Percentiles rank a stretch among this genome's conserved stretches.
phyloP scores from a whole-genome alignment of 1,140 invertebrate species.

The Pachypsylla venusta region DNA sequence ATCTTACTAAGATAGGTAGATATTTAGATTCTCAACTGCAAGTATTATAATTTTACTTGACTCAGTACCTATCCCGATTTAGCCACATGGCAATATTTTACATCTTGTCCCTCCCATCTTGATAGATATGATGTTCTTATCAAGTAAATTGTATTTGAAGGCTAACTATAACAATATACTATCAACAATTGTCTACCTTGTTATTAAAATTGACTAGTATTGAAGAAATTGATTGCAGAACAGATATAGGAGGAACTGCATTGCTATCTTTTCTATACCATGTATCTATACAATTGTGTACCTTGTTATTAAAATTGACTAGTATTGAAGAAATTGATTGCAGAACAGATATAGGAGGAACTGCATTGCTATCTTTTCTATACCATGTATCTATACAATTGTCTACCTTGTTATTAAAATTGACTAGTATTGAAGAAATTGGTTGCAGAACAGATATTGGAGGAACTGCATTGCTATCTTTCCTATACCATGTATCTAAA shows the following conservation, averaged over 20 bases:
- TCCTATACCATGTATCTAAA: slow-evolving; percentile 92
- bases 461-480: slow-evolving; percentile 88
- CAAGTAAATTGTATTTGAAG: no score
- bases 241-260: slow-evolving; percentile 79
- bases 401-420: slow-evolving; percentile 98
- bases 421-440: slow-evolving; percentile 90
- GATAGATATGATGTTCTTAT: no score
- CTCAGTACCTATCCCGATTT: no score
- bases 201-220: slow-evolving; percentile 96
- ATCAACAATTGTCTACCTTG: no score
- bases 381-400: slow-evolving; percentile 97
- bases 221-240: slow-evolving; percentile 91
- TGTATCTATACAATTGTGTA: slow-evolving; percentile 79
- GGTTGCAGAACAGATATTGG: slow-evolving; percentile 87
- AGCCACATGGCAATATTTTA: no score
- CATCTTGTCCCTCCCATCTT: no score
- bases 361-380: slow-evolving; percentile 88
- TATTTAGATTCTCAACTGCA: no score
- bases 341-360: slow-evolving; percentile 78
- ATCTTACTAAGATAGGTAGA: no score
- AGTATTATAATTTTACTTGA: no score
- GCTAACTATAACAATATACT: no score
- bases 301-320: slow-evolving; percentile 97
- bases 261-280: slow-evolving; percentile 97
- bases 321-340: slow-evolving; percentile 95